A percentile compares a stretch with the other conserved stretches of the same genome.
Evolutionary conservation across 2,113 vertebrate species (phyloP).

Genomic region (Cryptoleucopteryx plumbea): DNA sequence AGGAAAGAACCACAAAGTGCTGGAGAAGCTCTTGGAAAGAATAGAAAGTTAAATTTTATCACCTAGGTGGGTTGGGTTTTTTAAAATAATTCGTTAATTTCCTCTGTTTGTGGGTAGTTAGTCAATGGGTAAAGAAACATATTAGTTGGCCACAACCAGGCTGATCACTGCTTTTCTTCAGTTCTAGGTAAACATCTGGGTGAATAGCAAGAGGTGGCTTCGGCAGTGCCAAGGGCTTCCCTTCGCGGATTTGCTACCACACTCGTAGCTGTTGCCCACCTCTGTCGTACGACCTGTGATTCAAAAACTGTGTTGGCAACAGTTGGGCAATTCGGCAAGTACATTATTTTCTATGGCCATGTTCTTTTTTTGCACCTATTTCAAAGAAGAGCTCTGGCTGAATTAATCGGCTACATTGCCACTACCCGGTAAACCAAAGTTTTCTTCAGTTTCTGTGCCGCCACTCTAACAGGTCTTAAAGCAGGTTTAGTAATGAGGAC

Average conservation of each 20-base stretch:
- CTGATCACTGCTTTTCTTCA: neutral
- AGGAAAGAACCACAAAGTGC: neutral
- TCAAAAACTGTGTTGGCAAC: neutral
- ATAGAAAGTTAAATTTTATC: neutral
- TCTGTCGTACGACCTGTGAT: neutral
- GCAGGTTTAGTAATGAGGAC: neutral
- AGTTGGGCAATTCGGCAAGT: neutral
- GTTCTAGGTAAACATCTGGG: neutral
- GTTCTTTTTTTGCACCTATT: neutral
- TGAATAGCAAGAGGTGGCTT: neutral
- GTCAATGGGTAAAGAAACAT: neutral
- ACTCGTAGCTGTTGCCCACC: neutral
- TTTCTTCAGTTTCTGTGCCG: neutral
- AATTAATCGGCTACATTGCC: neutral
- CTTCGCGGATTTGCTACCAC: accelerated
- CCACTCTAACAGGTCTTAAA: neutral
- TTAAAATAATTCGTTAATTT: neutral
- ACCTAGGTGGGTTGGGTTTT: neutral
- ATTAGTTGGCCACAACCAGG: neutral
- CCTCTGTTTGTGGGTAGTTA: neutral
- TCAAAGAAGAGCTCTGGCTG: neutral
- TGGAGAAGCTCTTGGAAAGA: neutral
- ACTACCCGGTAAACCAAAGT: neutral
- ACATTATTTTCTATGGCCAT: neutral
- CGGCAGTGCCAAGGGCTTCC: neutral